A percentile compares a stretch with the other conserved stretches of the same genome.
phyloP scores from a whole-genome alignment of 35 echinoderm and acorn worm genomes.

The Nesometra sesokonis region DNA sequence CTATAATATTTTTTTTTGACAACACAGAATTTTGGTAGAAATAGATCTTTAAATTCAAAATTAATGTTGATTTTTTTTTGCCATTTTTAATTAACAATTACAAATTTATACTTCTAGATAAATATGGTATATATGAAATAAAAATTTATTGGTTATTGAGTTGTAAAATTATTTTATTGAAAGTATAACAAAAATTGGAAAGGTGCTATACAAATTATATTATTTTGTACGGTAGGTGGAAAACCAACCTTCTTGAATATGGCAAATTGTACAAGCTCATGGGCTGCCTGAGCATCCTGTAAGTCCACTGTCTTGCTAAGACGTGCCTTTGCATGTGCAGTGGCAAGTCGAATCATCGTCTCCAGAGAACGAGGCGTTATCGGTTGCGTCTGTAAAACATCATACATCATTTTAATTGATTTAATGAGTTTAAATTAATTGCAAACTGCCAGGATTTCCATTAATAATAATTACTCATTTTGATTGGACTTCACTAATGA shows the following conservation, averaged over 20 bases:
- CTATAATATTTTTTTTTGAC: too few species aligned
- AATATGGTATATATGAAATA: too few species aligned
- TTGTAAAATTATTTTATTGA: too few species aligned
- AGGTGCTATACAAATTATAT: too few species aligned
- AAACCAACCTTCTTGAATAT: slow-evolving; percentile 93
- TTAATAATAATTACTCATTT: neutral
- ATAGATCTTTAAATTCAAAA: too few species aligned
- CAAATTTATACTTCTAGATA: too few species aligned
- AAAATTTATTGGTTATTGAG: too few species aligned
- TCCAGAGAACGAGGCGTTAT: slow-evolving; percentile 86
- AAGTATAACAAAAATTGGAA: too few species aligned
- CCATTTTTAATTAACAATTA: too few species aligned
- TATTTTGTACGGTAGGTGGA: too few species aligned
- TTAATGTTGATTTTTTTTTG: too few species aligned
- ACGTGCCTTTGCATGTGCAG: slow-evolving; percentile 90
- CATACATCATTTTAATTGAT: slow-evolving; percentile 4
- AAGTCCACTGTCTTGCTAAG: slow-evolving; percentile 88
- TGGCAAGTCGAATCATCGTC: slow-evolving; percentile 70
- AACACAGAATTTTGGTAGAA: too few species aligned
- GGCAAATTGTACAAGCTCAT: slow-evolving; percentile 92
- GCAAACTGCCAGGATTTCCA: neutral
- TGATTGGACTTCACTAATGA: neutral
- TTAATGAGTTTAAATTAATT: neutral
- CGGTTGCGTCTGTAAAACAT: slow-evolving; percentile 69
- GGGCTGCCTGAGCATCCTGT: slow-evolving; percentile 75